These are phyloP conservation scores for Sepioteuthis lessoniana DNA, from an alignment of 2,888 invertebrate genomes.

Conservation along the genomic window DNA sequence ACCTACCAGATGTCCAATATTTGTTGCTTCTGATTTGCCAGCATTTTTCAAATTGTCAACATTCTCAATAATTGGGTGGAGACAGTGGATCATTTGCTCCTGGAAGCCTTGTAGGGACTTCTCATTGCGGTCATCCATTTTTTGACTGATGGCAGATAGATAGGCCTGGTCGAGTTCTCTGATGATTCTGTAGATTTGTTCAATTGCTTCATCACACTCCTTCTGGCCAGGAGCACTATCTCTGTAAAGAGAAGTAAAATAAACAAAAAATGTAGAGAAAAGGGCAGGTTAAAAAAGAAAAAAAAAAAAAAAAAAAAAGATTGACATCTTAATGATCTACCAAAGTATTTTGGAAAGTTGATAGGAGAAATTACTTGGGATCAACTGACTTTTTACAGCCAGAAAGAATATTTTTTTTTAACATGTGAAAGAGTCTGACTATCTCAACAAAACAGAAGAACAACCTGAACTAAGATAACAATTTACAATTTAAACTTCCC, in stretches of 20 bases:
- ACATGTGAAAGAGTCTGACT: no score
- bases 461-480: no score
- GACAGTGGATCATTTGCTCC: conserved; percentile 78
- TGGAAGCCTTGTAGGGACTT: conserved; percentile 81
- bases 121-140: conserved; percentile 82
- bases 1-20: conserved; percentile 89
- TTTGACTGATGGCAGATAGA: conserved; percentile 89
- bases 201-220: conserved; percentile 90
- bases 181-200: conserved; percentile 84
- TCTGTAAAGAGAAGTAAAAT: conserved; percentile 75
- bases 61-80: conserved; percentile 88
- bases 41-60: conserved; percentile 89
- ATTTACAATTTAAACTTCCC: no score
- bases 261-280: background rate
- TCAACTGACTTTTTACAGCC: no score
- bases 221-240: conserved; percentile 97
- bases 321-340: no score
- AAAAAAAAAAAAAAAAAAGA: background rate
- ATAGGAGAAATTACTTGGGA: no score
- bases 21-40: conserved; percentile 92
- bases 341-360: no score
- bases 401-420: no score
- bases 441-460: no score
- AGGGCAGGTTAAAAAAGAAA: no score
- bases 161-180: conserved; percentile 90